phyloP scores from a whole-genome alignment of 2,888 invertebrate genomes.

The Venustoraphidia nigricollis region DNA sequence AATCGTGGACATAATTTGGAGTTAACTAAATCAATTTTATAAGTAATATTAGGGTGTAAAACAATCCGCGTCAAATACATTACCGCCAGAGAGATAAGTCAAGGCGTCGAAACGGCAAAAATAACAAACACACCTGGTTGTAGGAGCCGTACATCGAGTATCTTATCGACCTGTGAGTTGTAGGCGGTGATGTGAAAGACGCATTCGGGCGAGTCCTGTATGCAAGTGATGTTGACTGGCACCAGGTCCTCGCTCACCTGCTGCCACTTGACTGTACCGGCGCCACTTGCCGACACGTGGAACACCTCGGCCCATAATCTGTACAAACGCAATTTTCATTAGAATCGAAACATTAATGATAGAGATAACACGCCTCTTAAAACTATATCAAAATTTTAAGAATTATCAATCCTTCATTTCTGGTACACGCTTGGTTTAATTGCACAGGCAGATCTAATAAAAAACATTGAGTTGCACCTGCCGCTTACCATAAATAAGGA shows the following conservation, averaged over 20 bases:
- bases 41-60: too few species aligned
- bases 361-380: too few species aligned
- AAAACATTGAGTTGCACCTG: too few species aligned
- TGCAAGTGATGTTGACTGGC: conserved; percentile 95
- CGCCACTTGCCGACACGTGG: conserved; percentile 87
- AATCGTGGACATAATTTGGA: too few species aligned
- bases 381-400: not conserved
- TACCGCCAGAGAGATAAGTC: too few species aligned
- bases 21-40: too few species aligned
- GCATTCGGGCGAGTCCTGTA: conserved; percentile 91
- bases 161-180: conserved; percentile 97
- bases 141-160: conserved; percentile 89
- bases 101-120: not conserved
- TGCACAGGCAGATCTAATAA: too few species aligned
- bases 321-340: conserved; percentile 18
- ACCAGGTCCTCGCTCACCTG: conserved; percentile 96
- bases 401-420: too few species aligned
- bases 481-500: too few species aligned
- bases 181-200: conserved; percentile 98
- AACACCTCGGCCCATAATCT: conserved; percentile 98
- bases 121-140: conserved; percentile 65
- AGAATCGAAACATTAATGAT: not conserved
- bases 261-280: conserved; percentile 92
- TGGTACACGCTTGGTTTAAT: too few species aligned
- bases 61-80: too few species aligned